Conservation (phyloP, 2,113 vertebrate species). For the Pandion haliaetus region DNA sequence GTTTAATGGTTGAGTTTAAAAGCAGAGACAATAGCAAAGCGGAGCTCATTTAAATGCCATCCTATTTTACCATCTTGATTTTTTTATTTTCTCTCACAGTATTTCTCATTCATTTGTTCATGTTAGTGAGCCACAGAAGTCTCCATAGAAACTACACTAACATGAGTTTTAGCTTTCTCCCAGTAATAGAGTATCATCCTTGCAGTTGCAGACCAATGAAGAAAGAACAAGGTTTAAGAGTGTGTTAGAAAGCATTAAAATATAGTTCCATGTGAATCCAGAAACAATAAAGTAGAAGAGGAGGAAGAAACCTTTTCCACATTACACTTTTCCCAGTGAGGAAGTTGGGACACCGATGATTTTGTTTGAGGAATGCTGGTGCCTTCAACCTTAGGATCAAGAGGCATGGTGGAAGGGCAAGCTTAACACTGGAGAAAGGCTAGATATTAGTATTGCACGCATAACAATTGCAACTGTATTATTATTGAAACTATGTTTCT, state of each 20-base stretch:
- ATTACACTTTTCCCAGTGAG: neutral
- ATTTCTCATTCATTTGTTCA: neutral
- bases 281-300: neutral
- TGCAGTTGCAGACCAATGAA: neutral
- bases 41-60: neutral
- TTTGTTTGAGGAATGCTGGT: neutral
- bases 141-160: too few species aligned
- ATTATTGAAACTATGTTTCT: neutral
- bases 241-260: neutral
- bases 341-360: neutral
- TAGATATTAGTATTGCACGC: neutral
- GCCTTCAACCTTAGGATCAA: neutral
- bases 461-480: neutral
- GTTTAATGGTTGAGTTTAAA: neutral
- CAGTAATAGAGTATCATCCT: accelerated
- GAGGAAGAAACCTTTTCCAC: neutral
- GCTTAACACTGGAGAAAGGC: neutral
- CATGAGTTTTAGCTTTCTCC: neutral
- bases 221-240: neutral
- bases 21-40: neutral
- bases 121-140: neutral
- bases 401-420: neutral
- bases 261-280: neutral
- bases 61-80: neutral
- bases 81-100: neutral